Percentiles rank a stretch among this genome's conserved stretches.
These are phyloP conservation scores for Alectura lathami DNA, from an alignment of 2,113 vertebrate species.

Conservation along the genomic window DNA sequence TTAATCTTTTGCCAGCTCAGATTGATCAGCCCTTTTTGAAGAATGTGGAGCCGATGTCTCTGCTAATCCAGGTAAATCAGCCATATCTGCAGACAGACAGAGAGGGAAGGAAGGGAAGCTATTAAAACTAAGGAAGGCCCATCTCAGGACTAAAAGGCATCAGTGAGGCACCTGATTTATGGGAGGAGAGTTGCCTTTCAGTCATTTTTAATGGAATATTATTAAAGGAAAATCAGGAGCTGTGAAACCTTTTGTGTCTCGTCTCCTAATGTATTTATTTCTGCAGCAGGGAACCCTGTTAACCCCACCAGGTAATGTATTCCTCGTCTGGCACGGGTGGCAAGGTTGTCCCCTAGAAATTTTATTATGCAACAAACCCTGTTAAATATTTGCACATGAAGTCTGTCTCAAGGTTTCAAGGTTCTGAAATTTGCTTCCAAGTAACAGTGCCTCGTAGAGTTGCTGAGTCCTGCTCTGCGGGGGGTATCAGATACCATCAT, in stretches of 20 bases:
- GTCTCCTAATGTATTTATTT: slow-evolving; percentile 80
- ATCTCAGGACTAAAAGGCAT: slow-evolving; percentile 46
- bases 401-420: slow-evolving; percentile 71
- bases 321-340: slow-evolving; percentile 62
- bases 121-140: slow-evolving; percentile 62
- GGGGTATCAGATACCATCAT: slow-evolving; percentile 10
- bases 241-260: slow-evolving; percentile 73
- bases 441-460: slow-evolving; percentile 24
- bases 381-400: slow-evolving; percentile 75
- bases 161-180: slow-evolving; percentile 63
- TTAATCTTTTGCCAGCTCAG: slow-evolving; percentile 67
- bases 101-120: slow-evolving; percentile 52
- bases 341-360: slow-evolving; percentile 77
- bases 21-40: slow-evolving; percentile 59
- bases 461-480: slow-evolving; percentile 25
- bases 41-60: slow-evolving; percentile 54
- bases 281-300: slow-evolving; percentile 73
- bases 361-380: slow-evolving; percentile 74
- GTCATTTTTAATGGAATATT: slow-evolving; percentile 78
- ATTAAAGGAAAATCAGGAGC: slow-evolving; percentile 77
- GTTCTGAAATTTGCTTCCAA: slow-evolving; percentile 62
- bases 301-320: slow-evolving; percentile 77
- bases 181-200: slow-evolving; percentile 60
- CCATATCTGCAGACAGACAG: slow-evolving; percentile 65
- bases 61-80: slow-evolving; percentile 76